Evolutionary conservation across 2,888 invertebrate genomes (phyloP), one percentile per base, ranked within the genome.

Genomic region (Drosophila lacicola): DNA sequence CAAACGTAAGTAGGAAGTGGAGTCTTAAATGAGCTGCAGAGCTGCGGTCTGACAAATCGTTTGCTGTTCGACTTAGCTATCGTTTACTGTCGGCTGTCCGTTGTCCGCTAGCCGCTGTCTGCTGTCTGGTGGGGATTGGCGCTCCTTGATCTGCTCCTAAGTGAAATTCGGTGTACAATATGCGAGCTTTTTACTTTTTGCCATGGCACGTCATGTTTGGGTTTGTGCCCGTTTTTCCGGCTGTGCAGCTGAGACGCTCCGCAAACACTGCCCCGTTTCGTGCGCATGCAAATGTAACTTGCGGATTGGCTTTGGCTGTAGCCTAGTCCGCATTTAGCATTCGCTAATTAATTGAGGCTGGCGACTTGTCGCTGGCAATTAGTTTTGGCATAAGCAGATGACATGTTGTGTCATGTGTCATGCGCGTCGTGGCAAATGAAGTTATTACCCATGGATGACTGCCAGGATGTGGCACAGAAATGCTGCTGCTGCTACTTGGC

Each of bases 1-100:
- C 82, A 88, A 84, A 83, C 73, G 69, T 75, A 83, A 82, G 78
- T 86, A 82, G 88, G 88, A 83, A 88, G 80, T 86, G 86, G 34
- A 67, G 66, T 80, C 70, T 82, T 75, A 84, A 85, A 89, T 87
- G 82, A 85, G 85, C 74, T 61, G 34, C 60, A 65, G 66, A 68
- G 49, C 54, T 69, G 64, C 56, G 42, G 58, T 39, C 89, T 89
- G 85, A 85, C 85, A 85, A 85, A 85, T 89, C 85, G 85, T 67
- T 85, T 70, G 86, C 69, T 78, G 70, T 70, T 80, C 70, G 68
- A 82, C 70, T 79, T 69, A 55, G 64, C 19, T 67, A 70, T 44
- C 69, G 82, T 75, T 67, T 71, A 65, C 66, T 63, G 68, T 65
- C 74, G 9, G 42, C 17, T 13, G 75, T 37, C 57, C 44, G 42